phyloP scores from a whole-genome alignment of 2,888 invertebrate species.

The Aporophyla nigra region DNA sequence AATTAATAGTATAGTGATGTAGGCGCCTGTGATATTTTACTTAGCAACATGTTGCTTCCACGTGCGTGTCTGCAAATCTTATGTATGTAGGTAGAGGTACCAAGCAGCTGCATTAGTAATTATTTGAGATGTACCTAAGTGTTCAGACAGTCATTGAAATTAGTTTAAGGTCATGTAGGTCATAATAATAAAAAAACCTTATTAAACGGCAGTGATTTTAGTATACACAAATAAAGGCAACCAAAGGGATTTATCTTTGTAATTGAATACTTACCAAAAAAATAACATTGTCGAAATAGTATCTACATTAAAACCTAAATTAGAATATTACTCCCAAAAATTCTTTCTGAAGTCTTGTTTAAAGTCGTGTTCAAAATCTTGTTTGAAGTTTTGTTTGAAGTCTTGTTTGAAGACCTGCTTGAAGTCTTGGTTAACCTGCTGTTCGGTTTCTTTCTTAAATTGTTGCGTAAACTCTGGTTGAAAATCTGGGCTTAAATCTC shows the following conservation, averaged over 20 bases:
- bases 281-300: not conserved
- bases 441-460: constrained; percentile 18
- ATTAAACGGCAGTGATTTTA: not conserved
- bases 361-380: constrained; percentile 37
- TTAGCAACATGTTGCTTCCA: constrained; percentile 11
- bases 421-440: constrained; percentile 30
- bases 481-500: constrained; percentile 11
- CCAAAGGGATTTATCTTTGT: not conserved
- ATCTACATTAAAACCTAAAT: not conserved
- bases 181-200: not conserved
- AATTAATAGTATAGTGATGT: not conserved
- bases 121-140: no score
- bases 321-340: constrained; percentile 22
- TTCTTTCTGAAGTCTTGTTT: constrained; percentile 39
- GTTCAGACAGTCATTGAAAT: not conserved
- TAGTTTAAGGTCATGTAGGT: not conserved
- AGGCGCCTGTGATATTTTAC: not conserved
- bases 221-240: constrained; percentile 3
- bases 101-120: not conserved
- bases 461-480: constrained; percentile 19
- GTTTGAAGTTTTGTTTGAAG: constrained; percentile 39
- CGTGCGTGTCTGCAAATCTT: not conserved
- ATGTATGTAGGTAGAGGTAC: no score
- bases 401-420: constrained; percentile 44
- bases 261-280: not conserved